Evolutionary conservation across 1,140 invertebrate species (phyloP).

Genomic region (Drosophila asahinai): DNA sequence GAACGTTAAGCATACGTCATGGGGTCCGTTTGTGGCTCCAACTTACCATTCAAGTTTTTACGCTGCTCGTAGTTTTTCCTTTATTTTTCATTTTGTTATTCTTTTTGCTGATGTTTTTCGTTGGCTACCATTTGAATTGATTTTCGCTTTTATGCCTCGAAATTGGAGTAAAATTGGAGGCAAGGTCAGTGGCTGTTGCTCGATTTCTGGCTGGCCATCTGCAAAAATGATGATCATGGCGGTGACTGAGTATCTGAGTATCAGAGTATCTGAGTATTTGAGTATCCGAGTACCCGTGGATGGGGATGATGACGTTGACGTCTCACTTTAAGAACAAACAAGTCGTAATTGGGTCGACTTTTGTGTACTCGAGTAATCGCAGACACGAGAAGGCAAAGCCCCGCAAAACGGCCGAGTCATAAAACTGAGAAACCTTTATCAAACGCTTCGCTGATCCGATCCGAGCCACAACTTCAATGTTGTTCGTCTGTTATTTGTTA

Average conservation of each 20-base stretch:
- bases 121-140: conserved; percentile 55
- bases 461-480: conserved; percentile 51
- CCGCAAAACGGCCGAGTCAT: conserved; percentile 47
- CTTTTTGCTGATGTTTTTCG: conserved; percentile 6
- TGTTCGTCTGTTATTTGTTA: conserved; percentile 22
- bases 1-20: conserved; percentile 54
- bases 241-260: conserved; percentile 16
- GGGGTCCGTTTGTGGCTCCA: conserved; percentile 29
- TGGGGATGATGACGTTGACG: conserved; percentile 42
- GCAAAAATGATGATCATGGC: conserved; percentile 46
- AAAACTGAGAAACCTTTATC: conserved; percentile 54
- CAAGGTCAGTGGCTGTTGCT: conserved; percentile 38
- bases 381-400: conserved; percentile 42
- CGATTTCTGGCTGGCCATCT: conserved; percentile 37
- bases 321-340: conserved; percentile 55
- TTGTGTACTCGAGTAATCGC: conserved; percentile 30
- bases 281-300: background rate
- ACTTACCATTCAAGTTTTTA: conserved; percentile 25
- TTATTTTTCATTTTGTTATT: conserved; percentile 9
- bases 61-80: conserved; percentile 11
- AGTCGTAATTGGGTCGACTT: conserved; percentile 54
- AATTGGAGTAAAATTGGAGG: conserved; percentile 52
- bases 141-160: conserved; percentile 35
- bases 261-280: background rate
- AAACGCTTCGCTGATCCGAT: conserved; percentile 57